A percentile compares a stretch with the other conserved stretches of the same genome.
These are phyloP conservation scores for Colletes gigas DNA, from an alignment of 1,140 invertebrate species.

Conservation along the genomic window DNA sequence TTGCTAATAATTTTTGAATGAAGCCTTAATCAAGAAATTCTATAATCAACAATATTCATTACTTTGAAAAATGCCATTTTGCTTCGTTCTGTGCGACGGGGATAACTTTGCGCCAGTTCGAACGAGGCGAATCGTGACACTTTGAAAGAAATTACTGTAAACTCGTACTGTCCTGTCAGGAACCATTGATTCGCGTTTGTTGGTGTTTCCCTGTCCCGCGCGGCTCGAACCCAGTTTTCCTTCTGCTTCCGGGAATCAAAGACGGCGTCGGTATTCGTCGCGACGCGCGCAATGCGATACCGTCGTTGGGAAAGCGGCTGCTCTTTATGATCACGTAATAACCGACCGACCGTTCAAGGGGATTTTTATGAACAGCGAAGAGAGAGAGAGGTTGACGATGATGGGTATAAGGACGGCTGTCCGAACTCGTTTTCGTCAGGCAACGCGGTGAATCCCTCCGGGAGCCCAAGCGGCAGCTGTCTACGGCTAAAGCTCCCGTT, in stretches of 20 bases:
- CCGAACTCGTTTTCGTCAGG: slow-evolving; percentile 78
- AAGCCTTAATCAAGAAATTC: too few species aligned
- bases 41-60: too few species aligned
- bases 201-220: not conserved
- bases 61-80: too few species aligned
- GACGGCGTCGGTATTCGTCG: slow-evolving; percentile 46
- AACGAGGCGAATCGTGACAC: too few species aligned
- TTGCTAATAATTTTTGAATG: too few species aligned
- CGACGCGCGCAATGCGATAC: slow-evolving; percentile 63
- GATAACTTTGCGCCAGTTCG: too few species aligned
- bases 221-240: not conserved
- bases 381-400: slow-evolving; percentile 72
- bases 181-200: not conserved
- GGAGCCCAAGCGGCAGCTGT: slow-evolving; percentile 75
- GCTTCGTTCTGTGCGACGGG: too few species aligned
- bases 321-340: slow-evolving; percentile 67
- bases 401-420: slow-evolving; percentile 79
- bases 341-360: slow-evolving; percentile 48
- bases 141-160: not conserved
- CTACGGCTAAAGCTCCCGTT: slow-evolving; percentile 74
- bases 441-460: slow-evolving; percentile 70
- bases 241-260: slow-evolving; percentile 24
- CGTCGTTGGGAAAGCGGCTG: slow-evolving; percentile 58
- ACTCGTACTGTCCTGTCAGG: too few species aligned
- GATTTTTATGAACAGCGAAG: slow-evolving; percentile 50